These are phyloP conservation scores for Elymnias hypermnestra DNA, from an alignment of 1,140 invertebrate genomes.

Conservation along the genomic window DNA sequence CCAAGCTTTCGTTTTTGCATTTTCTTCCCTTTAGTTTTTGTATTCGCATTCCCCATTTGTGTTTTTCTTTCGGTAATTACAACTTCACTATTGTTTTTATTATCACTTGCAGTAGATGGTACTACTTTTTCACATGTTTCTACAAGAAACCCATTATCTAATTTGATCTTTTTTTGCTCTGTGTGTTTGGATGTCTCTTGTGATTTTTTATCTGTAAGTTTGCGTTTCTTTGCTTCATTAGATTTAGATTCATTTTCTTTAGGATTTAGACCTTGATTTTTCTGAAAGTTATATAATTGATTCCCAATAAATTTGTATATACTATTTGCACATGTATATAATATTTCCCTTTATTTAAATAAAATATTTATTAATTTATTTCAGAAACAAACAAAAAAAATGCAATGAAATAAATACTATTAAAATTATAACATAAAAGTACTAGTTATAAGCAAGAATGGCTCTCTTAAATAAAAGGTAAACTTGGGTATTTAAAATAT, in stretches of 20 bases:
- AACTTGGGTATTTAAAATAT: too few species aligned
- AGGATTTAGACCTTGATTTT: slow-evolving; percentile 22
- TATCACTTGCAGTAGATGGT: slow-evolving; percentile 44
- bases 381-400: too few species aligned
- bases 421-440: too few species aligned
- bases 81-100: slow-evolving; percentile 19
- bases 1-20: slow-evolving; percentile 39
- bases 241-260: slow-evolving; percentile 21
- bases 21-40: slow-evolving; percentile 11
- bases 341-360: too few species aligned
- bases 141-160: slow-evolving; percentile 52
- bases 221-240: slow-evolving; percentile 15
- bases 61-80: too few species aligned
- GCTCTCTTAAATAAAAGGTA: too few species aligned
- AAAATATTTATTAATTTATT: too few species aligned
- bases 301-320: background rate
- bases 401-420: too few species aligned
- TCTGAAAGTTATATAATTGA: background rate
- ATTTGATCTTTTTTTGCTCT: slow-evolving; percentile 48
- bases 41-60: slow-evolving; percentile 5
- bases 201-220: slow-evolving; percentile 10
- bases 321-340: background rate
- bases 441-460: too few species aligned
- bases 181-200: slow-evolving; percentile 17
- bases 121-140: slow-evolving; percentile 38